Conservation (phyloP, 2,113 vertebrate species). For the Phyllopteryx taeniolatus region DNA sequence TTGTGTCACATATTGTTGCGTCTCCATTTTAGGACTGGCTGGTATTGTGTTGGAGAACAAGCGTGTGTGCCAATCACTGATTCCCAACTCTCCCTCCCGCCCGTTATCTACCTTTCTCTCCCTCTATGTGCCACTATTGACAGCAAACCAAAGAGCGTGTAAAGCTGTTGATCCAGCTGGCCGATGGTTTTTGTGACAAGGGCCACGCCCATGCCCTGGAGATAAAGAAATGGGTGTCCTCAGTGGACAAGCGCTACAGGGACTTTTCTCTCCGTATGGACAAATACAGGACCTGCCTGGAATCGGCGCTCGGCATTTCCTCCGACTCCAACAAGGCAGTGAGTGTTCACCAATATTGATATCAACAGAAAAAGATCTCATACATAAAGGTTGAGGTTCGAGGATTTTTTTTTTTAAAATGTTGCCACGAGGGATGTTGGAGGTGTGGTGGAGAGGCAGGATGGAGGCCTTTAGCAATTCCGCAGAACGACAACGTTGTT, state of each 20-base stretch:
- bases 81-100: slow-evolving; percentile 40
- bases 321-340: slow-evolving; percentile 98
- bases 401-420: neutral
- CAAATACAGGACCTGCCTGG: slow-evolving; percentile 95
- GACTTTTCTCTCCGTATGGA: slow-evolving; percentile 99
- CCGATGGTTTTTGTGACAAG: slow-evolving; percentile 99
- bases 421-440: neutral
- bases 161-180: slow-evolving; percentile 99
- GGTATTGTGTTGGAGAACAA: slow-evolving; percentile 60
- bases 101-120: slow-evolving; percentile 44
- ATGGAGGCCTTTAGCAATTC: neutral
- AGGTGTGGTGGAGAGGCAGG: neutral
- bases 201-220: slow-evolving; percentile 96
- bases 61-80: slow-evolving; percentile 56
- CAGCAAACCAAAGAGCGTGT: slow-evolving; percentile 99
- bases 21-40: slow-evolving; percentile 57
- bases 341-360: slow-evolving; percentile 53
- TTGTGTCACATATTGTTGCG: slow-evolving; percentile 51
- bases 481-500: neutral
- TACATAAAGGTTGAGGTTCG: neutral
- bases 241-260: slow-evolving; percentile 97
- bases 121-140: slow-evolving; percentile 52
- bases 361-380: neutral
- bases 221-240: slow-evolving; percentile 99
- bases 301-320: slow-evolving; percentile 96